A percentile compares a stretch with the other conserved stretches of the same genome.
These are phyloP conservation scores for Turnix velox DNA, from an alignment of 2,113 vertebrate species.

Conservation along the genomic window DNA sequence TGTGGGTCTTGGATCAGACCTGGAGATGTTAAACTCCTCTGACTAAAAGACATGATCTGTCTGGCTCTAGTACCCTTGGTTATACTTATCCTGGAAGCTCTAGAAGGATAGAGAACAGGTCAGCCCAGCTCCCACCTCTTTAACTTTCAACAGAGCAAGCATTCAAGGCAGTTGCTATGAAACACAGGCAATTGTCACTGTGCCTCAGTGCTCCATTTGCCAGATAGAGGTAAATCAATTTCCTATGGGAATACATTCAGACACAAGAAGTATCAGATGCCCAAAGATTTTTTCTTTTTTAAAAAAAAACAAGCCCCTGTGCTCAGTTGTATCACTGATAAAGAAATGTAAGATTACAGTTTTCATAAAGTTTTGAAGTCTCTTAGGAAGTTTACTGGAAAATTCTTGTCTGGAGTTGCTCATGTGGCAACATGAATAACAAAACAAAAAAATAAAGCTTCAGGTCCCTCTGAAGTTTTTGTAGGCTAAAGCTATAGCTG, in stretches of 20 bases:
- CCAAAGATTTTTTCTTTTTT: neutral
- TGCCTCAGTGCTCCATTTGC: neutral
- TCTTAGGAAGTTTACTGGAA: neutral
- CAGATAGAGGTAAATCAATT: neutral
- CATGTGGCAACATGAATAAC: neutral
- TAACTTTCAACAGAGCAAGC: neutral
- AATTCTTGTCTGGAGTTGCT: neutral
- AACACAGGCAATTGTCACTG: neutral
- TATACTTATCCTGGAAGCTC: neutral
- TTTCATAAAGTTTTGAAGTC: conserved; percentile 4
- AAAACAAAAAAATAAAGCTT: neutral
- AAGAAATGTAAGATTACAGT: neutral
- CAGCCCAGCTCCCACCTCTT: neutral
- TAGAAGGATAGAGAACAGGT: neutral
- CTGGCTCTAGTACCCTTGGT: neutral
- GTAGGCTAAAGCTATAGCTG: neutral
- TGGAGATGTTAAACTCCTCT: neutral
- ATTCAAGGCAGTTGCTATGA: neutral
- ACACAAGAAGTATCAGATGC: neutral
- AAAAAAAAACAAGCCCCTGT: neutral
- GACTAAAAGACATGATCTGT: neutral
- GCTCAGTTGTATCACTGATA: neutral
- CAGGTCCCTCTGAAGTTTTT: neutral
- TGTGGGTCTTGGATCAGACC: neutral
- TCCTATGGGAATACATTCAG: neutral